Evolutionary conservation across 2,113 vertebrate genomes (phyloP).

Genomic region (Mugil cephalus): DNA sequence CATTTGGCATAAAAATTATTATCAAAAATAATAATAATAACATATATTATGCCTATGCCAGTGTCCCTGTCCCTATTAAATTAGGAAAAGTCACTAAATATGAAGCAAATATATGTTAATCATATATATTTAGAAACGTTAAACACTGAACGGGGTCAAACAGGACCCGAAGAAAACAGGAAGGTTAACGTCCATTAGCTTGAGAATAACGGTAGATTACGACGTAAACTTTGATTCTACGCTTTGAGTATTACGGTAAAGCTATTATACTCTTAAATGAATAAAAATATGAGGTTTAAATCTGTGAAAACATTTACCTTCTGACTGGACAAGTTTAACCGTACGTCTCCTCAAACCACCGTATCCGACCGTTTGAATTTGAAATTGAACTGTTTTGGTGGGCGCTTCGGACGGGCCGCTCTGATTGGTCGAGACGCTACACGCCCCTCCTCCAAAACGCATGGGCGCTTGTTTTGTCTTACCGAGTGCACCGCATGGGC

Average conservation of each 20-base stretch:
- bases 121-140: no score
- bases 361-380: conserved; percentile 75
- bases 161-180: no score
- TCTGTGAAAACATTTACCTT: conserved; percentile 13
- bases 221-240: background rate
- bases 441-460: background rate
- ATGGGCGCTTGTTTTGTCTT: rapidly evolving
- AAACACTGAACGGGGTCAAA: no score
- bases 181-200: background rate
- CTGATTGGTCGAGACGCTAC: conserved; percentile 58
- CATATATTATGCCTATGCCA: no score
- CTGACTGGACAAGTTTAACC: rapidly evolving
- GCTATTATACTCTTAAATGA: rapidly evolving
- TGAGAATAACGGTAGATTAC: background rate
- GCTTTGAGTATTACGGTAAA: rapidly evolving
- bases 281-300: no score
- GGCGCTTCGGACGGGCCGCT: conserved; percentile 6
- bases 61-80: no score
- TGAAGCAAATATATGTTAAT: no score
- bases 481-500: conserved; percentile 5
- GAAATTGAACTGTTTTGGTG: conserved; percentile 66
- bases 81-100: no score
- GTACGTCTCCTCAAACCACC: rapidly evolving
- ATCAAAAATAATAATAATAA: no score
- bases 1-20: no score